These are phyloP conservation scores for Chironomus riparius DNA, from an alignment of 2,888 invertebrate species.

Conservation along the genomic window DNA sequence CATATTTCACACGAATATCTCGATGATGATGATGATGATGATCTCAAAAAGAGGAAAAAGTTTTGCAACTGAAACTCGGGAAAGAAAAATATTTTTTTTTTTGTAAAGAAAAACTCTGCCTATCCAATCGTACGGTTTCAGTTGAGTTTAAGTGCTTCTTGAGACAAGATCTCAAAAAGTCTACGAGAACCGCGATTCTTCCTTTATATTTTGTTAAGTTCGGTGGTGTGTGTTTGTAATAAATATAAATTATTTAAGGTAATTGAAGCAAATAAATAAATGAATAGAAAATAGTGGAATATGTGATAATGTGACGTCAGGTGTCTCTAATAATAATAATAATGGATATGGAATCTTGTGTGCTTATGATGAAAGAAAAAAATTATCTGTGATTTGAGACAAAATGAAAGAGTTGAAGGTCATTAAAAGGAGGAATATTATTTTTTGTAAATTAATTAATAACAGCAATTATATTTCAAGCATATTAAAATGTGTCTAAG, in stretches of 20 bases:
- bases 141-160: slow-evolving; percentile 25
- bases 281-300: too few species aligned
- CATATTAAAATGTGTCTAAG: neutral
- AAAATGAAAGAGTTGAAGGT: neutral
- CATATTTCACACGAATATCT: neutral
- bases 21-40: neutral
- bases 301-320: too few species aligned
- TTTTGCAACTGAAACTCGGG: neutral
- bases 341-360: neutral
- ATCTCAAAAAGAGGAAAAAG: neutral
- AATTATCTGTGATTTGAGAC: neutral
- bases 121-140: slow-evolving; percentile 1
- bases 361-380: neutral
- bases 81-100: neutral
- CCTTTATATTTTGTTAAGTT: neutral
- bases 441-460: neutral
- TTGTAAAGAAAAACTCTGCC: neutral
- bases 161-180: slow-evolving; percentile 18
- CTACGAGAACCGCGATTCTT: neutral
- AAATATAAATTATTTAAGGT: neutral
- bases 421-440: neutral
- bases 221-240: neutral
- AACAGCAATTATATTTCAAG: neutral
- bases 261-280: neutral
- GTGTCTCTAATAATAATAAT: neutral